Base-by-base conservation (phyloP, 1,140 invertebrate genomes). In the Diachasmimorpha longicaudata region DNA sequence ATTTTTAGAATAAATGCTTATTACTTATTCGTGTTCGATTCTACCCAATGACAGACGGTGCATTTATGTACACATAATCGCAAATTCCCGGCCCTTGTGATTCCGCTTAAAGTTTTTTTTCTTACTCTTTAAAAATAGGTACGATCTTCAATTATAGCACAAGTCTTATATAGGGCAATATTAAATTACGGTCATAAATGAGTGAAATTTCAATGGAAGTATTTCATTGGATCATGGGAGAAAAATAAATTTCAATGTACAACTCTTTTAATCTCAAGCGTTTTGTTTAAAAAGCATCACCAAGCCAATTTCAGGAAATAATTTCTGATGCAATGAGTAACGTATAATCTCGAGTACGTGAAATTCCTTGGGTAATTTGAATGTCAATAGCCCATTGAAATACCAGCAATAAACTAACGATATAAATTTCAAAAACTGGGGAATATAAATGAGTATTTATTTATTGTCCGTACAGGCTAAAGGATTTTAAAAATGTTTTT, bases 41-140 rank as follows among this genome's bases (percentile, higher is more conserved):
- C 79, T 80, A 82, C 77, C 82, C 84, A 80, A 84, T 85, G 84
- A 85, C 83, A 85, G 79, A 86, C 83, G 83, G 84, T 87, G 84
- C 83, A 85, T 85, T 84, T 88, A 89, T 89, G 79, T 89, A 89
- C 87, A 89, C 79, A 75, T 81, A 78, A 81, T 84, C 79, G 85
- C 83, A 82, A 86, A 83, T 83, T 84, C 82, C 85, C 80, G 80
- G 81, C 80, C 81, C 83, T 86, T 84, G 82, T 63, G 31, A 23
- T 25, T 79, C 71, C 77, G 79, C 79, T 81, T 71, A 75, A 19
- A 52, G 66, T 72, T 48, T 72, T n/a, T 46, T 58, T 63, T 11
- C 19, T 63, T 63, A 25, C 23, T 25, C 11, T 63, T 63, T 8
- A 63, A 63, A 63, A 63, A 63, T 63, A 63, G 58, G 58, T 63